Base-by-base conservation (phyloP, 2,888 invertebrate species). In the Ellobium chinense region DNA sequence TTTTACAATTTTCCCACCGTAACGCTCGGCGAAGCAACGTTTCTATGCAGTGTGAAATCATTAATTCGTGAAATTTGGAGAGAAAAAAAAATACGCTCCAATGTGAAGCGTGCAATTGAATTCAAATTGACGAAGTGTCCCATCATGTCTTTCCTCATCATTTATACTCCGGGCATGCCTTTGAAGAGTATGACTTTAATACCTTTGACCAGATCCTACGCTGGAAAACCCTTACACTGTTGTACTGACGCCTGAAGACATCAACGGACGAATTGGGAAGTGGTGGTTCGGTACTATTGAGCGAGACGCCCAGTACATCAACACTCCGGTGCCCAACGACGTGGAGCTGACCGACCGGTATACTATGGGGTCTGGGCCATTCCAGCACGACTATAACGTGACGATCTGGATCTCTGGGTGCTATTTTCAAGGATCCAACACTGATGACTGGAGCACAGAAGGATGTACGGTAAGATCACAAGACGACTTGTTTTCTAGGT, bases 351-450 rank as follows among this genome's bases (percentile, higher is more conserved):
- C 7, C 9, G 74, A 34, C 3, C 62, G 37, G 63, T 74, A 39
- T 7, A 29, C 18, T 21, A 34, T 58, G 9, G 72, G 72, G 3
- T 5, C 58, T 21, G 72, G 56, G 9, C 83, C 87, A n/a, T 91
- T 93, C 82, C 86, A 87, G 1, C 88, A 90, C 24, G 88, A 91
- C 82, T 94, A 93, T 85, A 85, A 88, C 37, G 80, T 93, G n/a
- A 83, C 89, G 14, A 88, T 92, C 2, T 91, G 87, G 82, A 88
- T 91, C 24, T 89, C 92, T 3, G 92, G 92, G 2, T 93, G 93
- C 84, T 91, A 90, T 69, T 93, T 88, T 83, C 91, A 86, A 77
- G 87, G 92, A 62, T 85, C 88, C 29, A 86, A 87, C 3, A 85
- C 85, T 3, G 91, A 92, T 91, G 85, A 86, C n/a, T 86, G 88